Evolutionary conservation across 2,888 invertebrate genomes (phyloP), one percentile per base, ranked within the genome.

Genomic region (Daptonema setosum): DNA sequence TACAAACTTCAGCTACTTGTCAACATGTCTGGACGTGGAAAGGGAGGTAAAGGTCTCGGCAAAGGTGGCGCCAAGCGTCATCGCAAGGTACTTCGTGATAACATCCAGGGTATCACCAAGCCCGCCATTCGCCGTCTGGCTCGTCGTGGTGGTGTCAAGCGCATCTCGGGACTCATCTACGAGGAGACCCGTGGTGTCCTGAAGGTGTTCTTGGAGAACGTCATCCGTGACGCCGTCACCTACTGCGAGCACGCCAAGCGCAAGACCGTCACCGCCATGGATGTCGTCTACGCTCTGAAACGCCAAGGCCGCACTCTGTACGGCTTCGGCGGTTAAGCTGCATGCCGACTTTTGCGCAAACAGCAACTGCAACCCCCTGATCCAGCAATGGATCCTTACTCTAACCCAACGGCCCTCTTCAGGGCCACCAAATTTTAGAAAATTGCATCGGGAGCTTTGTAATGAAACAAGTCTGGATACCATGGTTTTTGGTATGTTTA

Each of bases 231-330:
- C 67, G 83, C 84, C 14, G 83, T 84, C 54, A 84, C 83, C 2
- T 85, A 84, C 72, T 85, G 84, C 0, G 84, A 85, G 68, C 84
- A 86, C 68, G 85, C 85, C 41, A 86, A 85, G 72, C 76, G 85
- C 64, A 86, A 86, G 74, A 85, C 84, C 1, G 84, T 85, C 43
- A 85, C 84, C 0, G 83, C 84, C 3, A 84, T 85, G 84, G 84
- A 85, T 64, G 82, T 85, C 17, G 64, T 64, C 61, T 61, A 61
- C 67, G 83, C 83, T 14, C 71, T 85, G 66, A 84, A 85, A 68
- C 76, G 83, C 55, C 83, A 85, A 72, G 83, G 83, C 1, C 77
- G 83, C 62, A 84, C 83, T 58, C 71, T 85, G 2, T 85, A 85
- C 71, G 83, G 84, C 57, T 85, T 85, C 66, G 82, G 82, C 53